Conservation (phyloP, 2,888 invertebrate genomes). For the Parasteatoda lunata region DNA sequence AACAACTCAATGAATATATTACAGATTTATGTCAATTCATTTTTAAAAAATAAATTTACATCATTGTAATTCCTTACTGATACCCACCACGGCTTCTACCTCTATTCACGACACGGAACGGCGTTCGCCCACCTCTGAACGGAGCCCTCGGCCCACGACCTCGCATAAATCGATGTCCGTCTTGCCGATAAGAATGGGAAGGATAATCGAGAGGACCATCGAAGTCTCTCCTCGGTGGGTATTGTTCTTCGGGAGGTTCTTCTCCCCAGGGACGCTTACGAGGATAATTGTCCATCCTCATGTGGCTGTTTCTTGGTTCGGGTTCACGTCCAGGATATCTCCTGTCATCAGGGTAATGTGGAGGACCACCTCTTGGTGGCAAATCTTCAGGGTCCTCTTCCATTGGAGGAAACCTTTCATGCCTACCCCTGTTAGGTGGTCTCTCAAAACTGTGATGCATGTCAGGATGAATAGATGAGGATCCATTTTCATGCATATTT, state of each 20-base stretch:
- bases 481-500: conserved; percentile 27
- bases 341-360: not conserved
- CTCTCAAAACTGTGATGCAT: conserved; percentile 26
- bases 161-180: conserved; percentile 16
- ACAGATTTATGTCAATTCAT: conserved; percentile 41
- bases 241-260: conserved; percentile 34
- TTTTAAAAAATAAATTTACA: conserved; percentile 24
- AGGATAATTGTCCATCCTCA: conserved; percentile 9
- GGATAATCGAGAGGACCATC: conserved; percentile 45
- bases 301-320: conserved; percentile 43
- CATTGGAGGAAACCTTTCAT: conserved; percentile 21
- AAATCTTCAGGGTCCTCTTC: conserved; percentile 20
- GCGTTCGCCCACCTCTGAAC: conserved; percentile 40
- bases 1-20: conserved; percentile 51
- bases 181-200: conserved; percentile 12
- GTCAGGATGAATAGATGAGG: conserved; percentile 9
- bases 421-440: conserved; percentile 26
- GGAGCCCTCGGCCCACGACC: conserved; percentile 38
- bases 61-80: conserved; percentile 13
- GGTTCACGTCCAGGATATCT: conserved; percentile 21
- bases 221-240: conserved; percentile 24
- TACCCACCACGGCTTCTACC: conserved; percentile 54
- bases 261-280: conserved; percentile 61
- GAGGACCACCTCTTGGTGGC: conserved; percentile 29
- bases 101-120: conserved; percentile 44